Percentiles rank a stretch among this genome's conserved stretches.
Evolutionary conservation across 2,888 invertebrate species (phyloP).

Genomic region (Sphaerophoria rueppellii): DNA sequence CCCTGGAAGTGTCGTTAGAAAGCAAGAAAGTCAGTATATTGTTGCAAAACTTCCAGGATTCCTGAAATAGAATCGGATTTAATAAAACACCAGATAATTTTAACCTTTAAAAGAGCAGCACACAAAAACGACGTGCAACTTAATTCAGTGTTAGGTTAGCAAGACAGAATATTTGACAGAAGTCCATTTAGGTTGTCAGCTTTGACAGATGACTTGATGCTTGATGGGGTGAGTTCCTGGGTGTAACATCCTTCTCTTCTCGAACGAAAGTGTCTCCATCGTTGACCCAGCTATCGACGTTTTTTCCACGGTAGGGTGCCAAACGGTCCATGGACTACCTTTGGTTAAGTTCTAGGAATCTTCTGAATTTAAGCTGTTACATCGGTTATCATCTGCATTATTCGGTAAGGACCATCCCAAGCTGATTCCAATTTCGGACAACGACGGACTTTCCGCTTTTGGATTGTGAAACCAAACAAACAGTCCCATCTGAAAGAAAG

Average conservation of each 20-base stretch:
- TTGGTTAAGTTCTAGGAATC: neutral
- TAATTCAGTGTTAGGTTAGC: too few relatives aligned
- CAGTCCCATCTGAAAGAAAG: neutral
- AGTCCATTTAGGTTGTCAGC: too few relatives aligned
- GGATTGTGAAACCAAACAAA: neutral
- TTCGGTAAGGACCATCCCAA: neutral
- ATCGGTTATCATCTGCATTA: constrained; percentile 3
- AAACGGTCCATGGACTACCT: constrained; percentile 27
- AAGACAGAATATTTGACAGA: too few relatives aligned
- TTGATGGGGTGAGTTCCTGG: neutral
- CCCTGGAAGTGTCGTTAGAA: too few relatives aligned
- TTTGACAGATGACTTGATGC: too few relatives aligned
- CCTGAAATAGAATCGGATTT: too few relatives aligned
- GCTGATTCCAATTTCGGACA: neutral
- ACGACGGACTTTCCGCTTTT: neutral
- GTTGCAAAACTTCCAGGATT: too few relatives aligned
- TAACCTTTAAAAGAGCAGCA: too few relatives aligned
- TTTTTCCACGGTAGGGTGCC: neutral
- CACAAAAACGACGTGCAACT: too few relatives aligned
- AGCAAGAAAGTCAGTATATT: too few relatives aligned
- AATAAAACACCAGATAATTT: too few relatives aligned
- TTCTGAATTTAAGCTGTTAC: constrained; percentile 2
- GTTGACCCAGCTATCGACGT: constrained; percentile 1
- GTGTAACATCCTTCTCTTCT: neutral
- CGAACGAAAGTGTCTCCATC: neutral